Percentiles rank a stretch among this genome's conserved stretches.
Evolutionary conservation across 2,888 invertebrate genomes (phyloP).

Genomic region (Gerris lacustris): DNA sequence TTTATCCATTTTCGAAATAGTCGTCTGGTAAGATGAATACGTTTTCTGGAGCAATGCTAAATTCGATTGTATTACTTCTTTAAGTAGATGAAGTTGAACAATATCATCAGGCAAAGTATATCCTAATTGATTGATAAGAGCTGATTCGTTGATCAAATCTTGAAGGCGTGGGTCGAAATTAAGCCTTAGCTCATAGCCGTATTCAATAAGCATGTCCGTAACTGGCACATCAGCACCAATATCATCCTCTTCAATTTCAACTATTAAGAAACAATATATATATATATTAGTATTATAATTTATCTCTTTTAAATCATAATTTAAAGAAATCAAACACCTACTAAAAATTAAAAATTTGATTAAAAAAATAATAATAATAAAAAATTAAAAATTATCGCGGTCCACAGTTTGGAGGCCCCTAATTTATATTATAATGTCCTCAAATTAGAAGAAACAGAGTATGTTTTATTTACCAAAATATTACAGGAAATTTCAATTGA

Average conservation of each 20-base stretch:
- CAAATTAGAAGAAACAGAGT: too few relatives aligned
- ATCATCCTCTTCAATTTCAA: neutral
- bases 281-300: too few relatives aligned
- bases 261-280: too few relatives aligned
- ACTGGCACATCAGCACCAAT: neutral
- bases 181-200: neutral
- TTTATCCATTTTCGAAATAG: constrained; percentile 9
- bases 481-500: too few relatives aligned
- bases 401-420: too few relatives aligned
- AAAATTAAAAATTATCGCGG: too few relatives aligned
- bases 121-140: constrained; percentile 1
- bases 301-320: too few relatives aligned
- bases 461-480: too few relatives aligned
- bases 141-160: neutral
- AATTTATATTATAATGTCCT: too few relatives aligned
- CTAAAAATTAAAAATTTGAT: too few relatives aligned
- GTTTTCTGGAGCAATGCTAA: neutral
- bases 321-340: too few relatives aligned
- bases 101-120: neutral
- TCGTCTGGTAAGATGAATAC: neutral
- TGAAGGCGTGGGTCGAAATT: neutral
- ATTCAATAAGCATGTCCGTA: constrained; percentile 3
- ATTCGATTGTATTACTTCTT: neutral
- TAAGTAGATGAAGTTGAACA: constrained; percentile 1
- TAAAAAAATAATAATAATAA: too few relatives aligned